Percentiles rank a stretch among this genome's conserved stretches.
phyloP scores from a whole-genome alignment of 2,888 invertebrate genomes.

The Nomada lathburiana region DNA sequence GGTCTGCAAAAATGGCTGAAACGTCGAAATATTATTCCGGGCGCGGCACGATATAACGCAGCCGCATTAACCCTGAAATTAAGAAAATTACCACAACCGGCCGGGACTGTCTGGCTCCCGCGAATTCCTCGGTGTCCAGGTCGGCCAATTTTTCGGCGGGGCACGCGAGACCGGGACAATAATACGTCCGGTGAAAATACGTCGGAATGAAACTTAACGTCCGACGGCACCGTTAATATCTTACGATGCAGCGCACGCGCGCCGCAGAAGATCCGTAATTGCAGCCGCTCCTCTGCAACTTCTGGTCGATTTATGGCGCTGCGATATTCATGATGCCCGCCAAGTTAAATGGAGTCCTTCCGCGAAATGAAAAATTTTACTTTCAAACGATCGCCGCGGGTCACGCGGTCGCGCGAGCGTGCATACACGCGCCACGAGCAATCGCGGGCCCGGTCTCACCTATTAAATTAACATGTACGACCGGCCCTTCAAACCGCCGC shows the following conservation, averaged over 20 bases:
- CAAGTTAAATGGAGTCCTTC: conserved; percentile 59
- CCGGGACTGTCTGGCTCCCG: conserved; percentile 52
- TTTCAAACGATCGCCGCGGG: conserved; percentile 42
- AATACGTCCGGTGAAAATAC: conserved; percentile 66
- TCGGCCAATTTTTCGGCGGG: conserved; percentile 27
- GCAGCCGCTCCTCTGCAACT: conserved; percentile 55
- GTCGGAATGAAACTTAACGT: conserved; percentile 71
- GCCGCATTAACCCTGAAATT: conserved; percentile 72
- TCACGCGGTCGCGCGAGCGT: conserved; percentile 3
- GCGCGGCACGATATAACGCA: conserved; percentile 22
- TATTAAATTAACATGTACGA: conserved; percentile 44
- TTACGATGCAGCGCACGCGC: conserved; percentile 63
- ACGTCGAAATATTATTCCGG: conserved; percentile 72
- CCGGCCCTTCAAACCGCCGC: not conserved
- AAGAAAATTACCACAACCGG: conserved; percentile 72
- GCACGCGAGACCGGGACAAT: conserved; percentile 56
- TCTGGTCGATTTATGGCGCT: conserved; percentile 64
- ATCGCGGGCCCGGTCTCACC: conserved; percentile 17
- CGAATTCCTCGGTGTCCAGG: conserved; percentile 63
- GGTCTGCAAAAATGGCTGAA: conserved; percentile 55
- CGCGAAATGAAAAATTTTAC: conserved; percentile 45
- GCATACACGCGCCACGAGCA: not conserved
- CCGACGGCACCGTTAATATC: conserved; percentile 69
- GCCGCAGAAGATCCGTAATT: conserved; percentile 66
- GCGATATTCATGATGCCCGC: conserved; percentile 60